Conservation (phyloP, 2,888 invertebrate species). For the Megalurothrips usitatus region DNA sequence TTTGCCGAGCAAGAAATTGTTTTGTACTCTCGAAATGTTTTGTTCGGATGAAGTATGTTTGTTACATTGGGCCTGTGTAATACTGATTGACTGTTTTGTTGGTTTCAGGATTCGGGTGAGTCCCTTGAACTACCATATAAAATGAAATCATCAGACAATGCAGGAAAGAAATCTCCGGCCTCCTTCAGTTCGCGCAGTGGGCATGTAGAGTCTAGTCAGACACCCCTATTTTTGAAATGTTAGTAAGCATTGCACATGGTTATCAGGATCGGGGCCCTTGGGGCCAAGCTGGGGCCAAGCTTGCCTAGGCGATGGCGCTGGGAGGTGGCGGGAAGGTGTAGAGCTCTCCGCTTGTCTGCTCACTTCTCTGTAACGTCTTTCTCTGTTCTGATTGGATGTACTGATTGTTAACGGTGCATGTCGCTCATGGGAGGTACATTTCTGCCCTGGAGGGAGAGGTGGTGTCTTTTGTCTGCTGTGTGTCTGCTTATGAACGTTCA, state of each 20-base stretch:
- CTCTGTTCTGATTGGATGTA: background rate
- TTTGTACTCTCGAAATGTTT: background rate
- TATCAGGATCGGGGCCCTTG: background rate
- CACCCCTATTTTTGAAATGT: background rate
- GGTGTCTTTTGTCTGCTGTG: too few relatives aligned
- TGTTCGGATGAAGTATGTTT: too few relatives aligned
- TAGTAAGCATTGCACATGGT: background rate
- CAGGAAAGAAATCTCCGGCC: conserved; percentile 5
- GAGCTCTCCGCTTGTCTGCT: background rate
- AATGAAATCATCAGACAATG: background rate
- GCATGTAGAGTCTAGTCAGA: background rate
- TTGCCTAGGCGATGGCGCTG: background rate
- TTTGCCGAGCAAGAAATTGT: background rate
- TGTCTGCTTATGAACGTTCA: too few relatives aligned
- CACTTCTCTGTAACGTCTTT: background rate
- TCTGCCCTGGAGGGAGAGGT: too few relatives aligned
- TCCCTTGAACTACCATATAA: conserved; percentile 10
- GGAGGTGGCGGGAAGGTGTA: background rate
- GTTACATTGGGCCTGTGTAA: too few relatives aligned
- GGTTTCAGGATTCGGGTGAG: conserved; percentile 16
- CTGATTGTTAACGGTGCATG: background rate
- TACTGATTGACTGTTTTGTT: background rate
- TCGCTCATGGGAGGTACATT: too few relatives aligned
- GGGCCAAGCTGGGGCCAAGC: too few relatives aligned
- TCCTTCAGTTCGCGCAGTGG: background rate